Conservation (phyloP, 2,797 vertebrate genomes). For the Acestrorhynchus altus region DNA sequence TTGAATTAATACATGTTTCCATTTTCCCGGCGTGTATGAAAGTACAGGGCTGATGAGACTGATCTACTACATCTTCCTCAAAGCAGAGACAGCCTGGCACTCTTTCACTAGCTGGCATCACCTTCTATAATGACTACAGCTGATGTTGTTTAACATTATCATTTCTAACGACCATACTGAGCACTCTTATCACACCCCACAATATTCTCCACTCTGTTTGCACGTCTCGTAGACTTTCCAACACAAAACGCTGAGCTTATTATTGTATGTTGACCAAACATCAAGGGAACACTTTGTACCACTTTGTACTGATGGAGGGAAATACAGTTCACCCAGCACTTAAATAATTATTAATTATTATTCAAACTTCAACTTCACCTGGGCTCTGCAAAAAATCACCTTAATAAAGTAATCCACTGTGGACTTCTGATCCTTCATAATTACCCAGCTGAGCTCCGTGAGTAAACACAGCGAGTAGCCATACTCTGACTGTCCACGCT, state of each 20-base stretch:
- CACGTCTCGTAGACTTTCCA: not conserved
- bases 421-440: not conserved
- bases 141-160: slow-evolving; percentile 23
- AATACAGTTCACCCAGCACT: not conserved
- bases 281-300: no score
- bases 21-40: not conserved
- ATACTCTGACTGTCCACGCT: no score
- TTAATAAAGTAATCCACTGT: no score
- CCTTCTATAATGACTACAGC: slow-evolving; percentile 28
- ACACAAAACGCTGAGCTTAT: not conserved
- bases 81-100: not conserved
- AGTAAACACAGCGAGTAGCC: not conserved
- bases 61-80: slow-evolving; percentile 1
- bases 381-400: not conserved
- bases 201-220: not conserved
- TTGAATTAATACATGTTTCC: not conserved
- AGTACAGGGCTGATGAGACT: not conserved
- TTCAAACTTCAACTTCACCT: not conserved
- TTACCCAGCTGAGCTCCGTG: not conserved
- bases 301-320: no score
- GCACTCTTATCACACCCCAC: not conserved
- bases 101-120: not conserved
- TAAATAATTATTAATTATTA: not conserved
- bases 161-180: slow-evolving; percentile 14
- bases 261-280: not conserved